Base-by-base conservation (phyloP, 2,113 vertebrate genomes). In the Peucedramus taeniatus region DNA sequence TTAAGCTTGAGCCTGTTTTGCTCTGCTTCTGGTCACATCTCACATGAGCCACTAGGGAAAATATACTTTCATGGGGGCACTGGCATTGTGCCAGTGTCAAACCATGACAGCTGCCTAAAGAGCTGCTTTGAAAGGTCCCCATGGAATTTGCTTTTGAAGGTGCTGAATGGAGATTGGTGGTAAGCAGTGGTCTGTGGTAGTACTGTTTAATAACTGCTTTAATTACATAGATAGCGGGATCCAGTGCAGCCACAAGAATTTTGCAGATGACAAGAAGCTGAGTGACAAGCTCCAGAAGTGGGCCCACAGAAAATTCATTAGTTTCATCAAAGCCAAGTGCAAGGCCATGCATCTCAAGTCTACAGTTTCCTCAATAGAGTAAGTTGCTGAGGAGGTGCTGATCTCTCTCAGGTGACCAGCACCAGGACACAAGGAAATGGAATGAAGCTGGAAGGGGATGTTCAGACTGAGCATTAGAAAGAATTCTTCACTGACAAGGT, bases 291-390 rank as follows among this genome's bases (percentile, higher is more conserved):
- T 53, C 17, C 33, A 37, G 33, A 53, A 37, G 21, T 31, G 22
- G 4, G 1, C 10, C 21, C 47, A 37, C 22, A 44, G 39, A 31
- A 53, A 45, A 37, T 53, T 37, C 1, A 42, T 20, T 10, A 42
- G 20, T 51, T 60, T 24, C 22, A 27, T 33, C 22, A 63, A 72
- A 53, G 33, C 57, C 27, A 26, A 53, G 47, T 27, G 14, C 21
- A 53, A 63, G 17, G 27, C 15, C 33, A 37, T 27, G 8, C 17
- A 30, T 65, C 23, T 44, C 31, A 81, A 81, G 17, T 28, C 15
- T 64, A 50, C 11, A 60, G 15, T 21, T 70, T 54, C 15, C 9
- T 65, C 9, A 31, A 5, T 4, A 15, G 0, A 2, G 1, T 5
- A 10, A 47, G 20, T 8, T 1, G 15, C 31, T 20, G 7, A 10